Conservation (phyloP, 2,113 vertebrate genomes). For the Chauna torquata region DNA sequence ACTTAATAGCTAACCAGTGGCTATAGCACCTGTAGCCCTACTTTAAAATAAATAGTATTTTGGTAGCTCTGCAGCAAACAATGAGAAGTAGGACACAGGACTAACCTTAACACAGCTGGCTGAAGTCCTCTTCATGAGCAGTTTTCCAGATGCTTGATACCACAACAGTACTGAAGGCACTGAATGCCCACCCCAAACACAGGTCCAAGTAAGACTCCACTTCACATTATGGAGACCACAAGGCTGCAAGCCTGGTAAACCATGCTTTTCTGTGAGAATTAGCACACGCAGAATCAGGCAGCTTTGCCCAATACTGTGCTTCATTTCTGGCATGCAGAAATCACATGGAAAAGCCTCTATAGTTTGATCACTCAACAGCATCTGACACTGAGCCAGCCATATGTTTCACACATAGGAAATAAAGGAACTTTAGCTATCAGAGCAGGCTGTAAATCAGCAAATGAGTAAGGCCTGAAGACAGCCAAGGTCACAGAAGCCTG, state of each 20-base stretch:
- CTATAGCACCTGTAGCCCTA: not conserved
- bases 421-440: not conserved
- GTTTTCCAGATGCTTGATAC: not conserved
- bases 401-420: not conserved
- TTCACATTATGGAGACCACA: too few species aligned
- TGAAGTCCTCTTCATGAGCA: not conserved
- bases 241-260: accelerated
- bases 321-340: not conserved
- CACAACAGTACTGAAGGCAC: not conserved
- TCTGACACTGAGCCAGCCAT: conserved; percentile 21
- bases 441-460: not conserved
- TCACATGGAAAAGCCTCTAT: not conserved
- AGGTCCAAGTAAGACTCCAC: not conserved
- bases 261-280: not conserved
- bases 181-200: accelerated
- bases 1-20: not conserved
- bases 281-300: not conserved
- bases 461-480: not conserved
- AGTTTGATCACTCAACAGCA: not conserved
- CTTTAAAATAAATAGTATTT: not conserved
- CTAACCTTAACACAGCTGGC: not conserved
- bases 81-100: not conserved
- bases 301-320: not conserved
- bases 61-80: not conserved
- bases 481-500: conserved; percentile 51